Conservation (phyloP, 1,140 invertebrate genomes). For the Atta colombica region DNA sequence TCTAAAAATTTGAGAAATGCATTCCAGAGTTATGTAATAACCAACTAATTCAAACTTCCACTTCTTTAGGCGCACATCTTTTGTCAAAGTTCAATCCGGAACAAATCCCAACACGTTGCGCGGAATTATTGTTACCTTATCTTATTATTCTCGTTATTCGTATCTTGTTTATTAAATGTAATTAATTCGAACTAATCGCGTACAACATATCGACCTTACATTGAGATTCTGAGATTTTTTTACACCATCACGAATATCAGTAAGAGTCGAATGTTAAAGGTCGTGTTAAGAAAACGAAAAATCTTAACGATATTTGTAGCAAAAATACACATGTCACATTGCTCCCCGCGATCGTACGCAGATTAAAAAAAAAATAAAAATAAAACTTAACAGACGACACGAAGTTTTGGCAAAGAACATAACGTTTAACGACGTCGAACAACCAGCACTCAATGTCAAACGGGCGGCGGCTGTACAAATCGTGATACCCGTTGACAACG, state of each 20-base stretch:
- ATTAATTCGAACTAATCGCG: conserved; percentile 45
- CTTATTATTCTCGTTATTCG: conserved; percentile 12
- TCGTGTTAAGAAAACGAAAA: conserved; percentile 50
- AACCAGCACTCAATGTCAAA: conserved; percentile 71
- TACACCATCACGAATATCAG: conserved; percentile 25
- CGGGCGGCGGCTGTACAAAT: conserved; percentile 73
- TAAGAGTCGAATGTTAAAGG: conserved; percentile 43
- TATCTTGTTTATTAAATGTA: conserved; percentile 50
- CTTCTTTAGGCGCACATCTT: conserved; percentile 28
- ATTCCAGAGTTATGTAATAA: conserved; percentile 39
- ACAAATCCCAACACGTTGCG: not conserved
- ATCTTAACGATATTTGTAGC: conserved; percentile 75
- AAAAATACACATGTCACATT: conserved; percentile 75
- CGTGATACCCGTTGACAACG: conserved; percentile 69
- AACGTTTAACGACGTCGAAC: conserved; percentile 73
- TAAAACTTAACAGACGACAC: conserved; percentile 73
- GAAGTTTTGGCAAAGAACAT: conserved; percentile 72
- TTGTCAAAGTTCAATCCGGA: conserved; percentile 11
- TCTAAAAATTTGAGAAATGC: conserved; percentile 48
- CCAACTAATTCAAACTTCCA: conserved; percentile 38
- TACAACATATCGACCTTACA: conserved; percentile 23
- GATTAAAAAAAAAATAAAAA: conserved; percentile 48
- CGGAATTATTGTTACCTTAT: conserved; percentile 15
- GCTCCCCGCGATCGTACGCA: conserved; percentile 68
- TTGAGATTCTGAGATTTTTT: conserved; percentile 22